Percentiles rank a stretch among this genome's conserved stretches.
These are phyloP conservation scores for Rousettus leschenaultii DNA, from an alignment of 2,113 vertebrate species.

Conservation along the genomic window DNA sequence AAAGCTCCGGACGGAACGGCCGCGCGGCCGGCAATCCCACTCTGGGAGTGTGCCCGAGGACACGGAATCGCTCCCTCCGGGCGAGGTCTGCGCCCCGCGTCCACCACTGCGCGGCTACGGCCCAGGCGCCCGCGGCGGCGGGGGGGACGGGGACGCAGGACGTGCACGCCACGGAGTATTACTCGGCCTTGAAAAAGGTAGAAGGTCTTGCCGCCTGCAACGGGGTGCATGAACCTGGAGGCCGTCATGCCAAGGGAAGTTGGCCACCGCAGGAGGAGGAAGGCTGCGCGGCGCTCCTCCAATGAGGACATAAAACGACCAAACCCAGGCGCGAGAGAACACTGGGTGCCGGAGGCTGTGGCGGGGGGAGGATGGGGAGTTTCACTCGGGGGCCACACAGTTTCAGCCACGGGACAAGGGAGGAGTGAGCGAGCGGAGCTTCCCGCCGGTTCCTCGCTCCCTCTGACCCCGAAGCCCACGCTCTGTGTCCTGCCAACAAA, in stretches of 20 bases:
- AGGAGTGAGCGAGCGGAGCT: background rate
- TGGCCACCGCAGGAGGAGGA: too few species aligned
- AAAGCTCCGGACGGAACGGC: background rate
- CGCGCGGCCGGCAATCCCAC: background rate
- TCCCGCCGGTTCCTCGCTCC: rapidly evolving
- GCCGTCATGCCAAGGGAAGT: background rate
- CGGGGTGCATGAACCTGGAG: background rate
- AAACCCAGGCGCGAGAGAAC: background rate
- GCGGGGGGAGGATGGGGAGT: background rate
- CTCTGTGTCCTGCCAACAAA: background rate
- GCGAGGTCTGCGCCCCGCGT: too few species aligned
- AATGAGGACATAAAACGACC: background rate
- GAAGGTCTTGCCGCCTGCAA: background rate
- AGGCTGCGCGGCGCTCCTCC: background rate
- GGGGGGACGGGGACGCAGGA: too few species aligned
- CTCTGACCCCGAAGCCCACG: too few species aligned
- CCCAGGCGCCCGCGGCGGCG: background rate
- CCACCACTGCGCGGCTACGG: background rate
- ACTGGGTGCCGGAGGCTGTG: too few species aligned
- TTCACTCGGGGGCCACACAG: background rate
- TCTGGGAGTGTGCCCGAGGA: background rate
- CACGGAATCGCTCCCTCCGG: background rate
- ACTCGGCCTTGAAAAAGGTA: background rate
- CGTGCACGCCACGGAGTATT: too few species aligned
- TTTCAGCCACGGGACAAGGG: background rate